Base-by-base conservation (phyloP, 2,113 vertebrate species). In the Panthera tigris region DNA sequence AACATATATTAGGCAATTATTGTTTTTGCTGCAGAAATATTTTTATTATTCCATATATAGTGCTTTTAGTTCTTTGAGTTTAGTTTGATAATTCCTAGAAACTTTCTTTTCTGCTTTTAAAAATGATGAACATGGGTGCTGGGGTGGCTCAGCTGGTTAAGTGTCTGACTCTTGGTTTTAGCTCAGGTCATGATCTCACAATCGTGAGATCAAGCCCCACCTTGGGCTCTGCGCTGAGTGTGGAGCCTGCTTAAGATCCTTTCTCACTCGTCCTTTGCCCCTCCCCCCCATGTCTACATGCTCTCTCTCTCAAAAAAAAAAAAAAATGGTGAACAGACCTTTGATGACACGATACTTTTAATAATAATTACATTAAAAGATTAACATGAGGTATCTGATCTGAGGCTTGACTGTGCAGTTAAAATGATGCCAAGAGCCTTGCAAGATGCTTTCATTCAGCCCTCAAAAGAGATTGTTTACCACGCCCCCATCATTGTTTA, bases 1-100 rank as follows among this genome's bases (percentile, higher is more conserved):
- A 87, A 27, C 12, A 52, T 81, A 74, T 71, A 55, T 95, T 85
- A 93, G 89, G 23, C 52, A 95, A 94, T 82, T 84, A 87, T 69
- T 87, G 3, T 94, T 97, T 89, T 45, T 94, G 48, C 61, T 91
- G 1, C 14, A 95, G 52, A 81, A 93, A 94, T 89, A 78, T 57
- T 94, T 80, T 89, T 82, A 66, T 61, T 96, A 78, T 93, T 90
- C 25, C 41, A 91, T n/a, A 86, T 29, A 80, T 61, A 66, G 13
- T 45, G 73, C 33, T 89, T 96, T 93, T n/a, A 74, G 89, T 92
- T 94, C 36, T 92, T 89, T 85, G 68, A 90, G 4, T 93, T 93
- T 90, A 52, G 76, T 81, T 71, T 92, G 76, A 13, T 41, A 94
- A 94, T 92, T 88, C 45, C 45, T 88, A 93, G 33, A 92, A 12